Evolutionary conservation across 1,140 invertebrate species (phyloP).

Genomic region (Epicauta chinensis): DNA sequence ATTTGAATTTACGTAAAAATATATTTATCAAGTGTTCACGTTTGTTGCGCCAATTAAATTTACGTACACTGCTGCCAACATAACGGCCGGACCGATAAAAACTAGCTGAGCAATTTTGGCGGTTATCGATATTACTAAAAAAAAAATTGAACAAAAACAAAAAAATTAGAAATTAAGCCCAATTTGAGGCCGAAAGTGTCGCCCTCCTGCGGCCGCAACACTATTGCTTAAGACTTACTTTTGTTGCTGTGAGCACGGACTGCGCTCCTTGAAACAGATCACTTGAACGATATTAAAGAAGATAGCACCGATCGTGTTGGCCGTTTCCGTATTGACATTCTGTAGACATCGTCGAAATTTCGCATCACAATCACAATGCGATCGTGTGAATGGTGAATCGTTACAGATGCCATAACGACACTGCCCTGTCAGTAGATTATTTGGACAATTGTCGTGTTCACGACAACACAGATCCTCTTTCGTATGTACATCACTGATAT

Average conservation of each 20-base stretch:
- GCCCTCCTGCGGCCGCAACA: no score
- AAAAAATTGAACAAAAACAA: constrained; percentile 8
- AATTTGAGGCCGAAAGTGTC: no score
- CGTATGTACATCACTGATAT: constrained; percentile 53
- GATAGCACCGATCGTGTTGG: constrained; percentile 60
- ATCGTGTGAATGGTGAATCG: constrained; percentile 60
- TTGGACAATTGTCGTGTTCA: constrained; percentile 68
- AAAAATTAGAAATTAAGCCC: no score
- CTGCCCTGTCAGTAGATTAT: constrained; percentile 51
- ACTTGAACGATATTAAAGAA: constrained; percentile 66
- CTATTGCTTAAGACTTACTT: constrained; percentile 47
- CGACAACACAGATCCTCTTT: constrained; percentile 68
- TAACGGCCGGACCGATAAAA: constrained; percentile 22
- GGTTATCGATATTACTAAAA: constrained; percentile 6
- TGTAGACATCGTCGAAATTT: constrained; percentile 60
- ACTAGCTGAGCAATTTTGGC: constrained; percentile 12
- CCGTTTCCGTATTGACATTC: constrained; percentile 58
- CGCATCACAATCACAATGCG: constrained; percentile 67
- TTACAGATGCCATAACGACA: constrained; percentile 63
- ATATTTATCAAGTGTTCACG: constrained; percentile 18
- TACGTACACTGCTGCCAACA: background rate
- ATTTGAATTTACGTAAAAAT: constrained; percentile 18
- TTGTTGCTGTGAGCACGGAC: constrained; percentile 57
- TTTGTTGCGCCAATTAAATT: constrained; percentile 10
- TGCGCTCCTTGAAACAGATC: constrained; percentile 59